Evolutionary conservation across 2,888 invertebrate genomes (phyloP), one percentile per base, ranked within the genome.

Genomic region (Acrobasis consociella): DNA sequence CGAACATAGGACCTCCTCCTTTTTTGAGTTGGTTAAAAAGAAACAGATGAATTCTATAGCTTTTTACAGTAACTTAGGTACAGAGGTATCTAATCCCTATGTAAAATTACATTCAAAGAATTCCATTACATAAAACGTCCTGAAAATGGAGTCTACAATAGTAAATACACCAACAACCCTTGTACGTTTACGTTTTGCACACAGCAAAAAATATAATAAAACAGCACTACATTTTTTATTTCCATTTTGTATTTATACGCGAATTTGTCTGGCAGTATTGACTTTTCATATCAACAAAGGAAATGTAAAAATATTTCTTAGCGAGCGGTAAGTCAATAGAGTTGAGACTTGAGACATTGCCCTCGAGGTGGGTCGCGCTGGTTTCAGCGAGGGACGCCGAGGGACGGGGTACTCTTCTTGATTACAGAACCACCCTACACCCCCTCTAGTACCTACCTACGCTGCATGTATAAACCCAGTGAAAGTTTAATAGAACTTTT

Each of bases 341-440:
- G 85, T 85, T 88, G 88, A 89, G 86, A 89, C 89, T 52, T 89
- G 87, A 89, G 86, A 89, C 89, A 88, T 89, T 87, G 87, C 89
- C 90, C 90, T 83, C 85, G 81, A 84, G 82, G 84, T 80, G 79
- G 85, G 75, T 74, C 72, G 72, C 71, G 74, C 76, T 75, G 75
- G 78, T 74, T 72, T 80, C 76, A 77, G 73, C 71, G 75, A 67
- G 70, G 65, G 72, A 73, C 72, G 82, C 80, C 84, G 74, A 91
- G 92, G 92, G 91, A 90, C 87, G 80, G 81, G 85, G 87, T 92
- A 93, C 93, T 93, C 92, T 91, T 89, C 92, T 93, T 93, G 93
- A 93, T 93, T 93, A 93, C 91, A 84, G 86, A 82, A 80, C 85
- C 83, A 81, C 77, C 73, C 72, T 78, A 76, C 72, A 79, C 69